Evolutionary conservation across 2,797 vertebrate species (phyloP).

Genomic region (Avahi laniger): DNA sequence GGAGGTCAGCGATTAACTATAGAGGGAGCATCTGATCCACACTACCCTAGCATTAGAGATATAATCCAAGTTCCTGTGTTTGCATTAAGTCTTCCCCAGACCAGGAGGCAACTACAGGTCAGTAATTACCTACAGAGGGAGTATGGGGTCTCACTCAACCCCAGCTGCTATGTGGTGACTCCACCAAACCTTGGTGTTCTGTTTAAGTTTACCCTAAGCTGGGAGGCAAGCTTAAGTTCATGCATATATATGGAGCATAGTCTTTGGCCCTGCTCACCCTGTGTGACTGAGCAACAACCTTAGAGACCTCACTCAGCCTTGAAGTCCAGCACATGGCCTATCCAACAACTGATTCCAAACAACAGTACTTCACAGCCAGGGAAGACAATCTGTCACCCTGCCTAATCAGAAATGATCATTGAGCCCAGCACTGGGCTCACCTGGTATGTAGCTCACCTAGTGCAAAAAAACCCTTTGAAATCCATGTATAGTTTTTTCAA

Average conservation of each 20-base stretch:
- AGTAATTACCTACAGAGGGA: not conserved
- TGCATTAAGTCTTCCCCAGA: not conserved
- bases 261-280: not conserved
- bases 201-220: not conserved
- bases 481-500: not conserved
- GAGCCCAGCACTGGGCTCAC: not conserved
- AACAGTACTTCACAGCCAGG: not conserved
- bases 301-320: not conserved
- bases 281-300: not conserved
- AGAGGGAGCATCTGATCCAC: not conserved
- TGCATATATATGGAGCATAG: not conserved
- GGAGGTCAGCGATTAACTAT: not conserved
- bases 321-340: not conserved
- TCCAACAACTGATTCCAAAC: not conserved
- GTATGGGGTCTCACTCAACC: not conserved
- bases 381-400: not conserved
- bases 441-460: not conserved
- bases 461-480: not conserved
- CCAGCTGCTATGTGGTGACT: not conserved
- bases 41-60: not conserved
- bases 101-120: not conserved
- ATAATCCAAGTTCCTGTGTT: not conserved
- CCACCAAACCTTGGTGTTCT: not conserved
- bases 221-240: not conserved
- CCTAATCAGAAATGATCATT: not conserved